Base-by-base conservation (phyloP, 2,888 invertebrate genomes). In the Leptinotarsa tumamoca region DNA sequence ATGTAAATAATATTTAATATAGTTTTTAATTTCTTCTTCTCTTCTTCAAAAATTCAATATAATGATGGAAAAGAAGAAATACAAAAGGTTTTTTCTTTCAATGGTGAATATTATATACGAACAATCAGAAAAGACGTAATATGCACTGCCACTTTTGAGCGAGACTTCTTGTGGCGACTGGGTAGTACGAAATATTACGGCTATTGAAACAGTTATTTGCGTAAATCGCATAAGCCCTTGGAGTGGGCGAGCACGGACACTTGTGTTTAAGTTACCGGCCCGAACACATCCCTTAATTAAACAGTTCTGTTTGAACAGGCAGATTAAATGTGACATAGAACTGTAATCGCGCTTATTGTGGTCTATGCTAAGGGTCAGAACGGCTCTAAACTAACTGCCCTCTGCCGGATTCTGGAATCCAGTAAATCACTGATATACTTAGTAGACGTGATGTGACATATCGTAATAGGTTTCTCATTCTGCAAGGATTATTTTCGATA, bases 291-390 rank as follows among this genome's bases (percentile, higher is more conserved):
- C 88, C 87, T 89, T 89, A 89, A 89, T 89, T 89, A 89, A 89
- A 89, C 88, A 88, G 88, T 87, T 86, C 87, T 89, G 88, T 89
- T 89, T 89, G 89, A 88, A 88, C 88, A 87, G 87, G 87, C 87
- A 88, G 89, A 89, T 89, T 89, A 89, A 88, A 89, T 89, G 88
- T 89, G 89, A 89, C 89, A 88, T 85, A 87, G 88, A 88, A 88
- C 86, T 88, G 88, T 89, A 89, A 89, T 88, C 87, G 87, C 85
- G 88, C 88, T 88, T 88, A 89, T 89, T 89, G 89, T 89, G 88
- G 88, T 85, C 85, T 85, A 82, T 80, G 75, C 75, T 67, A 71
- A 77, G 84, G 84, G 83, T 81, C 83, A 82, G 79, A 72, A 80
- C 77, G 79, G 78, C 75, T 77, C 73, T 67, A 78, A 78, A 75